These are phyloP conservation scores for Palythoa grandiflora DNA, from an alignment of 92 coral and sea anemone genomes.

Conservation along the genomic window DNA sequence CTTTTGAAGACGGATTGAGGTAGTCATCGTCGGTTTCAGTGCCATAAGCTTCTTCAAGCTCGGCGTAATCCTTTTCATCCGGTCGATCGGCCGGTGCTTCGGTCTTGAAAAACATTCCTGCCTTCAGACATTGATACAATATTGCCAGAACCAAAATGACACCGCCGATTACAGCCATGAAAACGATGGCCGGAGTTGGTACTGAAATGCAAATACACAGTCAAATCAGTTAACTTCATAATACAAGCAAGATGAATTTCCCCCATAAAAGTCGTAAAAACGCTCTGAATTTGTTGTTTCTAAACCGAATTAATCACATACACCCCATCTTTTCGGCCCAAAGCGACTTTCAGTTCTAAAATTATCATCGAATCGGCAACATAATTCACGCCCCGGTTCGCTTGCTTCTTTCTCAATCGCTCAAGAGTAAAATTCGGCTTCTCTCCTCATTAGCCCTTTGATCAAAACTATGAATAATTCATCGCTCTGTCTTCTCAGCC, in stretches of 20 bases:
- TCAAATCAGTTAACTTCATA: conserved; percentile 36
- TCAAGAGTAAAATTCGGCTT: conserved; percentile 50
- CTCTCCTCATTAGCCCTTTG: conserved; percentile 53
- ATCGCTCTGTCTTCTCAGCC: conserved; percentile 7
- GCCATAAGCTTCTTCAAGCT: conserved; percentile 91
- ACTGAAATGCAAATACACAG: conserved; percentile 73
- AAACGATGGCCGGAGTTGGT: conserved; percentile 99
- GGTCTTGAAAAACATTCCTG: conserved; percentile 96
- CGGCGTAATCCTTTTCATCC: conserved; percentile 93
- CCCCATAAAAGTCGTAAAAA: not conserved
- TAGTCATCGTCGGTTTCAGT: conserved; percentile 99
- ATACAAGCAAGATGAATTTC: conserved; percentile 11
- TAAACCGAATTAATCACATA: conserved; percentile 6
- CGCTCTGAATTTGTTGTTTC: not conserved
- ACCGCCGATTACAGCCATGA: conserved; percentile 99
- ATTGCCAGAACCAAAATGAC: conserved; percentile 89
- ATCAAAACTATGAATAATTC: conserved; percentile 50
- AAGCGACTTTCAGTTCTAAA: conserved; percentile 17
- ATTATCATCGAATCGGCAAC: conserved; percentile 43
- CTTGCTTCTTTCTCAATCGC: conserved; percentile 35
- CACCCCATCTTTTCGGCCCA: conserved; percentile 44
- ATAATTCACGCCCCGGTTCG: conserved; percentile 40
- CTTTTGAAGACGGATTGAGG: conserved; percentile 92
- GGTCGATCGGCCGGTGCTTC: conserved; percentile 97
- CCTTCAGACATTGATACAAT: conserved; percentile 94